A percentile compares a stretch with the other conserved stretches of the same genome.
phyloP scores from a whole-genome alignment of 1,140 invertebrate species.

The Drosophila elegans region DNA sequence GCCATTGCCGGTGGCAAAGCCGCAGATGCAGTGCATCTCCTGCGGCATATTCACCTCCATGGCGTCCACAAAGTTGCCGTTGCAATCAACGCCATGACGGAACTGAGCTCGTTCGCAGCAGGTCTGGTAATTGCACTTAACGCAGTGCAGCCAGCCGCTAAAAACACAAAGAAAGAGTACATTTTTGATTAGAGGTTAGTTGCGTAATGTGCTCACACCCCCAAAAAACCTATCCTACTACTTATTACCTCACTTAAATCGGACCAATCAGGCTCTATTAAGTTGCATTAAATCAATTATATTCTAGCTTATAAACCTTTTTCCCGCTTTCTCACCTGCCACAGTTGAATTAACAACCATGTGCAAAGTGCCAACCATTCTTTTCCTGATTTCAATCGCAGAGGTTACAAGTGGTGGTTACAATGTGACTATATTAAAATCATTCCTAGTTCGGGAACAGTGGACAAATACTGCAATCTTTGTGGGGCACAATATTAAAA shows the following conservation, averaged over 20 bases:
- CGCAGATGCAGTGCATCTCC: slow-evolving; percentile 90
- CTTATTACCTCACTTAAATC: not conserved
- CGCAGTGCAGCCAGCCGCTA: slow-evolving; percentile 90
- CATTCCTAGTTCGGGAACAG: slow-evolving; percentile 6
- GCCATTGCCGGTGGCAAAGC: slow-evolving; percentile 89
- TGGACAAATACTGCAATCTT: slow-evolving; percentile 63
- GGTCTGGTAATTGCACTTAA: slow-evolving; percentile 91
- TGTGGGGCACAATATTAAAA: slow-evolving; percentile 10
- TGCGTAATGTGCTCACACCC: not conserved
- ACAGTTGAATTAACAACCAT: slow-evolving; percentile 13
- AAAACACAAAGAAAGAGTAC: slow-evolving; percentile 11
- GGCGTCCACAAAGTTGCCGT: slow-evolving; percentile 85
- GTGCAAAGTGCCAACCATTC: slow-evolving; percentile 1
- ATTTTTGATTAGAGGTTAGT: not conserved
- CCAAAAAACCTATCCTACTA: not conserved
- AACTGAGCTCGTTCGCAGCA: slow-evolving; percentile 91
- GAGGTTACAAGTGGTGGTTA: not conserved
- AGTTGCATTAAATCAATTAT: slow-evolving; percentile 57
- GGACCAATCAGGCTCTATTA: slow-evolving; percentile 49
- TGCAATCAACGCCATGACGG: slow-evolving; percentile 88
- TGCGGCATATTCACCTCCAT: slow-evolving; percentile 86
- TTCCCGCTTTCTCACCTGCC: not conserved
- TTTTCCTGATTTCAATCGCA: slow-evolving; percentile 3
- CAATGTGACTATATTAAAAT: slow-evolving; percentile 45
- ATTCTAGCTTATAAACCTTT: slow-evolving; percentile 1